phyloP scores from a whole-genome alignment of 2,797 vertebrate species.

The Eulemur albifrons region DNA sequence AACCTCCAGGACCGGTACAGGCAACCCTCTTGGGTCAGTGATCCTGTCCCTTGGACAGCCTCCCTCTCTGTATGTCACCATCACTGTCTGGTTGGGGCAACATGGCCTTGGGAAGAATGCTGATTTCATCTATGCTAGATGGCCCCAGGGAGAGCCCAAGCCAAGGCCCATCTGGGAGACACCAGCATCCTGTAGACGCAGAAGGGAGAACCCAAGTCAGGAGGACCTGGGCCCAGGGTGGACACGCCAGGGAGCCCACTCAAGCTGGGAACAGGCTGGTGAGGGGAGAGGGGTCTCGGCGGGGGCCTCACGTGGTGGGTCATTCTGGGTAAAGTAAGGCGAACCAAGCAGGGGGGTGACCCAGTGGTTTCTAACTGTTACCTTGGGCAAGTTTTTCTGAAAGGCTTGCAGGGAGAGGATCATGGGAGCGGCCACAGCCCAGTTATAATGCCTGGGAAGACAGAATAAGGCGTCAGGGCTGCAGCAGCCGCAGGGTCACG shows the following conservation, averaged over 20 bases:
- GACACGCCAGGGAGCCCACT: background rate
- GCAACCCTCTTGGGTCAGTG: background rate
- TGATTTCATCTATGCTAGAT: background rate
- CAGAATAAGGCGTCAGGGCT: background rate
- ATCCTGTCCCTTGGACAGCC: background rate
- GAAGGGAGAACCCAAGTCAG: background rate
- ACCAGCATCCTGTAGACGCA: background rate
- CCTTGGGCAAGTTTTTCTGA: conserved; percentile 95
- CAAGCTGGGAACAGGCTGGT: background rate
- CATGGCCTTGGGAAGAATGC: background rate
- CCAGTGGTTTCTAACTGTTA: conserved; percentile 72
- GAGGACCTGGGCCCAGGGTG: background rate
- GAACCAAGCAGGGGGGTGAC: background rate
- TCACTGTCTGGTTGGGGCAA: background rate
- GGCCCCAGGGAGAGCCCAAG: background rate
- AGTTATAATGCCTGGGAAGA: conserved; percentile 93
- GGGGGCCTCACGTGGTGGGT: background rate
- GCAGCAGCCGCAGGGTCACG: accelerated
- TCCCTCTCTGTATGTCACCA: background rate
- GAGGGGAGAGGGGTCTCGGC: background rate
- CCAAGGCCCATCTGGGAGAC: background rate
- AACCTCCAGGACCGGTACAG: background rate
- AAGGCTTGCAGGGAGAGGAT: conserved; percentile 94
- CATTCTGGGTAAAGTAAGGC: background rate
- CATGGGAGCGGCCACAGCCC: conserved; percentile 97